Evolutionary conservation across 2,113 vertebrate species (phyloP), one percentile per base, ranked within the genome.

Genomic region (Gallinago undulata): DNA sequence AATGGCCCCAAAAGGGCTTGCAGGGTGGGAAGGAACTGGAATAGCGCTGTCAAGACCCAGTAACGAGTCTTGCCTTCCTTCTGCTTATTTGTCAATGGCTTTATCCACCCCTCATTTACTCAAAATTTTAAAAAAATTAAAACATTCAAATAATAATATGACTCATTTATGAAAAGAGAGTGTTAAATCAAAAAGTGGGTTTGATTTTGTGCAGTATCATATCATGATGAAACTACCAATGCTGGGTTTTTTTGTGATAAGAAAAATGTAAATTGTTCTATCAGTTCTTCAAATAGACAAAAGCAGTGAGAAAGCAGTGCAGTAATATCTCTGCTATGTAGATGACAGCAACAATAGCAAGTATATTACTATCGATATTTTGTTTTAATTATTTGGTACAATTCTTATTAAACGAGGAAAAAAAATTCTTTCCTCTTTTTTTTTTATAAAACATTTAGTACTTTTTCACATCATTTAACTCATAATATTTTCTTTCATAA

Each of bases 341-440:
- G 28, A 39, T 82, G 16, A 82, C 10, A 37, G 31, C 8, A 86
- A 48, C 50, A 96, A 84, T 24, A 70, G 43, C 6, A 86, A 72
- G 78, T 90, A 33, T 80, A 10, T 23, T 51, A 41, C 33, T 56
- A 57, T 24, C 6, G 45, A 31, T 41, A 31, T 47, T 55, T 53
- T 56, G 11, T 39, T 67, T 79, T 68, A 72, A 86, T 92, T 59
- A 75, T 56, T 87, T 75, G 13, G 5, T 93, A 90, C 5, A 45
- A 53, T 83, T 88, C n/a, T 56, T 91, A 74, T 77, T 87, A 75
- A 92, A 83, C 1, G 4, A 72, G 74, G 47, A 83, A 91, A 93
- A 69, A 3, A 79, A 92, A 13, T 8, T 77, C 10, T 70, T 84
- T 69, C 12, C 16, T 4, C 13, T 66, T 76, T 31, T 30, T 75